Base-by-base conservation (phyloP, 1,140 invertebrate species). In the Harlomillsia oculata region DNA sequence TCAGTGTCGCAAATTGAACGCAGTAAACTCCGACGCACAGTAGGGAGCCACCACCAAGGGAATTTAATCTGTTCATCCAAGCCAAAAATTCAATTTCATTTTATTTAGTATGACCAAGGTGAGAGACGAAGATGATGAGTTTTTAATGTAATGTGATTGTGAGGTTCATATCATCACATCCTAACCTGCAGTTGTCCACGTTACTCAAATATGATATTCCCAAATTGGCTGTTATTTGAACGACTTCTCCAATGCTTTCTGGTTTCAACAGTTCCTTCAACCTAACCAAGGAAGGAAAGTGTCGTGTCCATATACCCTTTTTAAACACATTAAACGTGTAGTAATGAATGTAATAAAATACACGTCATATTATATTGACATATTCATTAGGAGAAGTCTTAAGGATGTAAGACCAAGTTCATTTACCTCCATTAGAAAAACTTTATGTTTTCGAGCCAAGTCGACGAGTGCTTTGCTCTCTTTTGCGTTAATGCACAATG, bases 1-100 rank as follows among this genome's bases (percentile, higher is more conserved):
- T 75, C 59, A 81, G 78, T 59, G 79, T 79, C 1, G 80, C 78
- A 14, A 85, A 79, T 67, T 94, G 87, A 14, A 94, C 70, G 5
- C 75, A 71, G 68, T 96, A 96, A 16, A 91, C 74, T 0, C 89
- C 91, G 39, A 94, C 71, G 69, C 92, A 88, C 21, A 93, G 70
- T 28, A 88, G 71, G 0, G 82, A 81, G 5, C 89, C 85, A 6
- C 89, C 89, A 1, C 87, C 89, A 3, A 87, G 60, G 2, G 66
- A 75, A 67, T 71, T 84, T 11, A 48, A 43, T 4, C 56, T 76
- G 69, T 73, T 46, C 9, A 41, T n/a, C 0, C 14, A 21, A 62
- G 62, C 20, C 50, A 45, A 23, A n/a, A 13, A 1, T 5, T 43
- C 26, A 8, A 41, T 2, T 20, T 45, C 21, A 45, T 45, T 45